Evolutionary conservation across 2,113 vertebrate genomes (phyloP), one percentile per base, ranked within the genome.

Genomic region (Dunckerocampus dactyliophorus): DNA sequence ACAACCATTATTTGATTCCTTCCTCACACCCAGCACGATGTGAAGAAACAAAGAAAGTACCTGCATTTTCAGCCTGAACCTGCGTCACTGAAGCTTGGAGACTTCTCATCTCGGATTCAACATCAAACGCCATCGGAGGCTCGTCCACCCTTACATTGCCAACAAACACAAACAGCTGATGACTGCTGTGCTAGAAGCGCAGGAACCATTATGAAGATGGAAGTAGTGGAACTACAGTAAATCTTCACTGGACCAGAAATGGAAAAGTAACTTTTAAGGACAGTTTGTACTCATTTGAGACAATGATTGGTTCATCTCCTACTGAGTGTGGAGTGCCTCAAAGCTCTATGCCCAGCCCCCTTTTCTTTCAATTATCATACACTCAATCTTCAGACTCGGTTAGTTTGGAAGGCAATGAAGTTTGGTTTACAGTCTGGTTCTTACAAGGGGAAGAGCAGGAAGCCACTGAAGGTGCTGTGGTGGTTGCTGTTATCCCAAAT

Each of bases 401-500:
- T 14, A 42, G 39, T 42, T 42, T 4, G 39, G 39, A 43, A 43
- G 39, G 31, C 31, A 5, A 8, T 34, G 46, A 47, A 3, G 4
- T 14, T n/a, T 47, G 46, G 10, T 1, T 43, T 43, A 43, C 39
- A 43, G 39, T 43, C 12, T 43, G 34, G 17, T 21, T 12, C 59
- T 54, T 42, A 56, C 71, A 71, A 28, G 9, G 82, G 53, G 65
- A 76, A 85, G 34, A 87, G 61, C 65, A 83, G 82, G 77, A 83
- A 82, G 68, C 78, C 74, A 8, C 72, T 83, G 82, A 84, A 81
- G 65, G 82, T 84, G 78, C 82, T 86, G 76, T 80, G 76, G 57
- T 80, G 82, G 75, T 81, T 79, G 72, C 64, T 67, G 82, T 82
- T 83, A 76, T 85, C 76, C 76, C 77, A 83, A 76, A 82, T 79